Evolutionary conservation across 2,797 vertebrate genomes (phyloP).

Genomic region (Nannoperca obscura): DNA sequence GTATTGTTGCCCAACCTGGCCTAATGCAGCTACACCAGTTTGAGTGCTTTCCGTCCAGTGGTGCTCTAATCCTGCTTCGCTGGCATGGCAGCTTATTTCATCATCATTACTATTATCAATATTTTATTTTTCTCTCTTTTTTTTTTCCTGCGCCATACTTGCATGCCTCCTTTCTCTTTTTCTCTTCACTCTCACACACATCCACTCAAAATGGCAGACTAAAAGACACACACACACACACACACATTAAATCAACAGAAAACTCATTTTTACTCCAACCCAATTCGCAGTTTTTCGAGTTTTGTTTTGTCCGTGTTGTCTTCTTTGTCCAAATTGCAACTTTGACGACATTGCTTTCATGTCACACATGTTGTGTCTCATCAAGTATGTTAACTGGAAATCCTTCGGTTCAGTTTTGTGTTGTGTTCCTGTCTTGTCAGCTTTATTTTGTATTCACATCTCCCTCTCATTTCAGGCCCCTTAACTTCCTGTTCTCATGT

Average conservation of each 20-base stretch:
- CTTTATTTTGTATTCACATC: too few species aligned
- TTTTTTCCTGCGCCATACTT: neutral
- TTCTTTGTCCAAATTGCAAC: neutral
- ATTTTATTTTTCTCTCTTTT: neutral
- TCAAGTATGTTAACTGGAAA: too few species aligned
- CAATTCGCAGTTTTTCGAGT: neutral
- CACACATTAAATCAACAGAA: neutral
- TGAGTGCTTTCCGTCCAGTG: neutral
- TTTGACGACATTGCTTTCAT: neutral
- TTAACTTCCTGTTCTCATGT: too few species aligned
- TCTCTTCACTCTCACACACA: neutral
- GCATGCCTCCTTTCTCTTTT: neutral
- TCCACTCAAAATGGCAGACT: neutral
- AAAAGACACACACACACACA: neutral
- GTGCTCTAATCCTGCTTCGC: neutral
- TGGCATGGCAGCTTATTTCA: neutral
- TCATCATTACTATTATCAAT: slow-evolving; percentile 13
- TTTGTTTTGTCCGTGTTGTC: neutral
- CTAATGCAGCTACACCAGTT: neutral
- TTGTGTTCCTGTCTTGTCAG: too few species aligned
- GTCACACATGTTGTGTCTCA: neutral
- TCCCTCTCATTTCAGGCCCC: too few species aligned
- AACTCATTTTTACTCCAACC: neutral
- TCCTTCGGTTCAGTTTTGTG: too few species aligned
- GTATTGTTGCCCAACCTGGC: neutral